Evolutionary conservation across 1,140 invertebrate species (phyloP).

Genomic region (Euwallacea fornicatus): DNA sequence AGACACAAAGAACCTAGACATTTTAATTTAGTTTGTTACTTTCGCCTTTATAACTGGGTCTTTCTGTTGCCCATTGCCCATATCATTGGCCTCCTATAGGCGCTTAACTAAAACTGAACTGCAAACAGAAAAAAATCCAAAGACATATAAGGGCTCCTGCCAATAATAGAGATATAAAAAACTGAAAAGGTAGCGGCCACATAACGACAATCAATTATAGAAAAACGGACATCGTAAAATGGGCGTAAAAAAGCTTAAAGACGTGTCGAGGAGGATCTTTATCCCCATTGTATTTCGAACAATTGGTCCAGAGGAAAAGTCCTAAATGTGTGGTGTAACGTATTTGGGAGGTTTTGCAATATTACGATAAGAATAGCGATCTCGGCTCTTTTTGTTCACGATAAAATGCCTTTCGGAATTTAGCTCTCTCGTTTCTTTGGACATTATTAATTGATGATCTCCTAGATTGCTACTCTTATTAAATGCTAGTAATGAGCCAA

Average conservation of each 20-base stretch:
- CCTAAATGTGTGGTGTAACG: slow-evolving; percentile 35
- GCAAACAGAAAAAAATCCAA: too few species aligned
- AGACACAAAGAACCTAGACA: slow-evolving; percentile 8
- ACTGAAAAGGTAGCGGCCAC: slow-evolving; percentile 18
- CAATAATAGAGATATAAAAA: slow-evolving; percentile 13
- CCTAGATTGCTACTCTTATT: too few species aligned
- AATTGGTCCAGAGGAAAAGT: slow-evolving; percentile 34
- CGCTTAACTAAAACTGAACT: too few species aligned
- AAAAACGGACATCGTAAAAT: slow-evolving; percentile 36
- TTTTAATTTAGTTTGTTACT: slow-evolving; percentile 5
- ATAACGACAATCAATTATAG: slow-evolving; percentile 36
- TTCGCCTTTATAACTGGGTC: too few species aligned
- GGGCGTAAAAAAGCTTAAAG: slow-evolving; percentile 34
- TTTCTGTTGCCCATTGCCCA: too few species aligned
- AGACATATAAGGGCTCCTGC: too few species aligned
- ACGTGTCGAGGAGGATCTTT: slow-evolving; percentile 33
- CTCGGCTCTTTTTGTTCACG: neutral
- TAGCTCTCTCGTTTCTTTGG: neutral
- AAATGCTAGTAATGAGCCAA: too few species aligned
- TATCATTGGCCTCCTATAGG: too few species aligned
- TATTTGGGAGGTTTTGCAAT: slow-evolving; percentile 28
- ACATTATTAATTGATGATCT: too few species aligned
- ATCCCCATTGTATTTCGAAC: slow-evolving; percentile 36
- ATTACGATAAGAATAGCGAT: slow-evolving; percentile 16
- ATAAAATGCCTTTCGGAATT: slow-evolving; percentile 4